A percentile compares a stretch with the other conserved stretches of the same genome.
phyloP scores from a whole-genome alignment of 2,113 vertebrate species.

The Coturnix japonica region DNA sequence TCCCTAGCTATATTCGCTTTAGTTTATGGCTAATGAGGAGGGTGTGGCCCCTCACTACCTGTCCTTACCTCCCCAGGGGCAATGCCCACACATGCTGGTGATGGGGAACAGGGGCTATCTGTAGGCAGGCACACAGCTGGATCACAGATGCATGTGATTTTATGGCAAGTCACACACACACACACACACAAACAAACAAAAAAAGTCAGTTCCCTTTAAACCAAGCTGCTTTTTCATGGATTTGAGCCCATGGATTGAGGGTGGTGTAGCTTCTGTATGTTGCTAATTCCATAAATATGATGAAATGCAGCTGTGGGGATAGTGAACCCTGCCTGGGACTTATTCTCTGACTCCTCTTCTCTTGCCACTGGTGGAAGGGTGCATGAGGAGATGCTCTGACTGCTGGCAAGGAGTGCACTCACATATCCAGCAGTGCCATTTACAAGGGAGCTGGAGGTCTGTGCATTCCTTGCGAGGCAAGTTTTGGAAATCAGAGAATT shows the following conservation, averaged over 20 bases:
- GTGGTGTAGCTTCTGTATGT: not conserved
- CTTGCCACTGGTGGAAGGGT: not conserved
- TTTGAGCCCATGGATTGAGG: fast-evolving
- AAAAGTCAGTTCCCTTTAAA: not conserved
- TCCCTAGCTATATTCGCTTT: not conserved
- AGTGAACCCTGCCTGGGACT: not conserved
- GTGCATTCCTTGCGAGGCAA: not conserved
- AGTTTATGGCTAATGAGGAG: not conserved
- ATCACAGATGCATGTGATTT: not conserved
- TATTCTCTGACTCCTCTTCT: not conserved
- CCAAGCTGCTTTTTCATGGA: not conserved
- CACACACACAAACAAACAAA: not conserved
- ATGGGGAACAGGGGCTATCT: not conserved
- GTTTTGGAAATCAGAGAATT: constrained; percentile 2
- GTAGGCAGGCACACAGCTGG: not conserved
- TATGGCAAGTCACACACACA: not conserved
- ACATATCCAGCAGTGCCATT: fast-evolving
- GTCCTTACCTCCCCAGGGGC: not conserved
- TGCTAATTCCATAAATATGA: not conserved
- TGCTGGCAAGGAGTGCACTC: not conserved
- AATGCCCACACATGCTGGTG: not conserved
- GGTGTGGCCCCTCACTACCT: not conserved
- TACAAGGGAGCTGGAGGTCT: not conserved
- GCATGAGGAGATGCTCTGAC: not conserved
- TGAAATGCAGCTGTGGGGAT: not conserved